Conservation (phyloP, 1,140 invertebrate species). For the Drosophila neocordata region DNA sequence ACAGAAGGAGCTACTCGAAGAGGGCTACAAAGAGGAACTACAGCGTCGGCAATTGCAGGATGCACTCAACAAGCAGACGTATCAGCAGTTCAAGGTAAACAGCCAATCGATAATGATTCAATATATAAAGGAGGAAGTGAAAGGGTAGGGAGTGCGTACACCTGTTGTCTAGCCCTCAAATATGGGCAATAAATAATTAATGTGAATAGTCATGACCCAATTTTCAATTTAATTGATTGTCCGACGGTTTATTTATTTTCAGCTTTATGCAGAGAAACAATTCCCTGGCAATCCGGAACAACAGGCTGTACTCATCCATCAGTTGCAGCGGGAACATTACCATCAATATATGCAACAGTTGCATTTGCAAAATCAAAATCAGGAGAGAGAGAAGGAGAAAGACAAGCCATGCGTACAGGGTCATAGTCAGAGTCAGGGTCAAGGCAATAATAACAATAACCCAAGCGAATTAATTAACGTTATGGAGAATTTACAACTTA, state of each 20-base stretch:
- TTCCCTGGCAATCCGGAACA: constrained; percentile 95
- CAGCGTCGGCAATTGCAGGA: constrained; percentile 94
- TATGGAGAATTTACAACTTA: constrained; percentile 54
- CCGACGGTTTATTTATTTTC: neutral
- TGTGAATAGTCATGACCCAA: constrained; percentile 52
- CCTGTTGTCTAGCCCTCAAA: constrained; percentile 84
- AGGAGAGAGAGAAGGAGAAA: constrained; percentile 20
- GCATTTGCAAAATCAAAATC: constrained; percentile 83
- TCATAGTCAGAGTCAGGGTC: neutral
- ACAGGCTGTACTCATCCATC: constrained; percentile 95
- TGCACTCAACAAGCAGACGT: constrained; percentile 98
- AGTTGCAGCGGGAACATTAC: constrained; percentile 98
- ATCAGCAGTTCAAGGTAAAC: constrained; percentile 92
- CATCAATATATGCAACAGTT: constrained; percentile 98
- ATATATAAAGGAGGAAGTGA: no score
- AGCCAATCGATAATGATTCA: constrained; percentile 41
- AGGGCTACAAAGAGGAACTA: constrained; percentile 86
- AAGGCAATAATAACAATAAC: constrained; percentile 46
- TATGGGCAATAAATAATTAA: neutral
- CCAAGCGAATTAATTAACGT: constrained; percentile 47
- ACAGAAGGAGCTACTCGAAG: constrained; percentile 84
- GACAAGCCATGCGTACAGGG: constrained; percentile 1
- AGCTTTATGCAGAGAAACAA: constrained; percentile 96
- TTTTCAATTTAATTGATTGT: constrained; percentile 16
- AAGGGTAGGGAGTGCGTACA: constrained; percentile 36